These are phyloP conservation scores for Eudemis profundana DNA, from an alignment of 2,888 invertebrate species.

Conservation along the genomic window DNA sequence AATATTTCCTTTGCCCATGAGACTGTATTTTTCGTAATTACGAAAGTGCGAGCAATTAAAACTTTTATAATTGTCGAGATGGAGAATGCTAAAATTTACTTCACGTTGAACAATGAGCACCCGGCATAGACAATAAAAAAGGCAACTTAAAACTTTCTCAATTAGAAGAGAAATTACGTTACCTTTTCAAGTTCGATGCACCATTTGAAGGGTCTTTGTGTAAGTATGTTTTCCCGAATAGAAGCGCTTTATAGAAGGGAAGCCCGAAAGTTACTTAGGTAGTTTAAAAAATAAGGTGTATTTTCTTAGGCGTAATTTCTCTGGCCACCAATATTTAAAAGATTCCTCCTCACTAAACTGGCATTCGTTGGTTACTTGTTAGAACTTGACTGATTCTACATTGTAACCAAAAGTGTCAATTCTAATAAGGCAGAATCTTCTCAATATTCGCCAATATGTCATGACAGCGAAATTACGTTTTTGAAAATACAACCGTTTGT, in stretches of 20 bases:
- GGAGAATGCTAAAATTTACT: conserved; percentile 77
- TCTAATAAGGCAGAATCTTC: no score
- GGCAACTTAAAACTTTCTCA: conserved; percentile 77
- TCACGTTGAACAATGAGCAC: conserved; percentile 77
- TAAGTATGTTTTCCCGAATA: neutral
- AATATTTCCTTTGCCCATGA: conserved; percentile 71
- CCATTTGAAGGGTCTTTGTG: conserved; percentile 52
- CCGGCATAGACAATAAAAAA: conserved; percentile 78
- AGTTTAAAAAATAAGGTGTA: neutral
- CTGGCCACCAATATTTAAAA: no score
- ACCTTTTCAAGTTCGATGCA: conserved; percentile 65
- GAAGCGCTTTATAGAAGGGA: neutral
- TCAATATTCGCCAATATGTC: no score
- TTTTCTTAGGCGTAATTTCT: no score
- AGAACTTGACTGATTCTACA: no score
- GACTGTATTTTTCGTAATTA: conserved; percentile 82
- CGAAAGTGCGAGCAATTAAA: conserved; percentile 83
- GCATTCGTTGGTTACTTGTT: no score
- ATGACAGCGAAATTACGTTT: no score
- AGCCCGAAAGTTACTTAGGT: neutral
- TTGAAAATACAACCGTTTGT: no score
- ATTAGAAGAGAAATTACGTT: conserved; percentile 71
- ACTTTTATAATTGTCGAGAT: conserved; percentile 83
- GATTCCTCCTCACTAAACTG: no score
- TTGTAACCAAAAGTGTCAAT: no score